Base-by-base conservation (phyloP, 2,888 invertebrate genomes). In the Leptinotarsa rubiginosa region DNA sequence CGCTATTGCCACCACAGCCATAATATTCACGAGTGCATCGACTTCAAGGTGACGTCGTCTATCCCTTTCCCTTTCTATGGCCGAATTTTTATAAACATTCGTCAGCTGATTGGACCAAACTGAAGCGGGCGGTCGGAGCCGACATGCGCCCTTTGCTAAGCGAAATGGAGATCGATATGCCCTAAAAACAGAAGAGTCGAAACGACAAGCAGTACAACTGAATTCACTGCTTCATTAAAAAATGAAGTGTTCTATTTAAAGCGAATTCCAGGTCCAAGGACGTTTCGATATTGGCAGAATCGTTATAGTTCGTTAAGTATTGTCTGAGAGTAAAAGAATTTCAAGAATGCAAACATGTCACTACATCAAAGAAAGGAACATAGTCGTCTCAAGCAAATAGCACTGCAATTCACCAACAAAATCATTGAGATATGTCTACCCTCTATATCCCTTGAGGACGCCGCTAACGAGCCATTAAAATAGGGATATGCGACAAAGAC, bases 71-170 rank as follows among this genome's bases (percentile, higher is more conserved):
- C 56, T 56, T 56, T 56, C 56, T 20, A 4, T 22, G 4, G 15
- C 22, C 10, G 13, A 56, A 56, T 56, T 56, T 56, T 56, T 20
- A 56, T 22, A 50, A 22, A 13, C 12, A 13, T 56, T 4, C 22
- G 15, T 13, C 56, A 56, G 56, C 56, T 56, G 56, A 56, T 56
- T 56, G 56, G 56, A 18, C 56, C 50, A 7, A 50, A 50, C n/a
- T 5, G n/a, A 50, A 12, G 50, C n/a, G 22, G 13, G 15, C 13
- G 56, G 12, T 56, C 25, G 22, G 56, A 25, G 56, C 20, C 56
- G 10, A 56, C 56, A 56, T 56, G 56, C 56, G 56, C 56, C 22
- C 56, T 13, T 12, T 22, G 2, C 22, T 22, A 12, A 20, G 16
- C 50, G 50, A 56, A 56, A 56, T 22, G 20, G 22, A 20, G 13